Evolutionary conservation across 2,888 invertebrate species (phyloP).

Genomic region (Noctua fimbriata): DNA sequence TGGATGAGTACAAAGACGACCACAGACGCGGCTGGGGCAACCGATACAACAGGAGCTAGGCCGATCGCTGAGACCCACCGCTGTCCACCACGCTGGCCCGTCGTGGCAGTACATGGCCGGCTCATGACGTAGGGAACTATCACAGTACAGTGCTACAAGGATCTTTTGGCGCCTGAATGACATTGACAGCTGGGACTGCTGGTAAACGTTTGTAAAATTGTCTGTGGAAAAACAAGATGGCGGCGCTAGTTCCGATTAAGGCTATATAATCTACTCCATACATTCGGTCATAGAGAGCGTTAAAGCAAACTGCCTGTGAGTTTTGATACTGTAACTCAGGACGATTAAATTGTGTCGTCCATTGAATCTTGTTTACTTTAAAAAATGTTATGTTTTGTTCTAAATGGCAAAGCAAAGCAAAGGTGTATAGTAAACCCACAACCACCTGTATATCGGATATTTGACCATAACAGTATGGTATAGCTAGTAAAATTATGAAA

Average conservation of each 20-base stretch:
- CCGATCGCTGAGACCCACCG: not conserved
- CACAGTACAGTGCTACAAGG: not conserved
- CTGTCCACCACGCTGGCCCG: conserved; percentile 30
- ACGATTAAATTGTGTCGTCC: not conserved
- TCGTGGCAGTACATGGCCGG: not conserved
- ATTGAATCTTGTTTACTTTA: not conserved
- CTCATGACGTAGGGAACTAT: not conserved
- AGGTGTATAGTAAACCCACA: not conserved
- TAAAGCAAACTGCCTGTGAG: not conserved
- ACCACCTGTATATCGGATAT: not conserved
- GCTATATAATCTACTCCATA: not conserved
- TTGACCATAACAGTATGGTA: conserved; percentile 17
- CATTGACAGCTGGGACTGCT: not conserved
- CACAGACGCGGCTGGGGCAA: conserved; percentile 97
- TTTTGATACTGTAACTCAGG: not conserved
- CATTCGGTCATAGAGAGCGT: not conserved
- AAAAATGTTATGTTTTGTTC: not conserved
- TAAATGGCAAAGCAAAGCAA: not conserved
- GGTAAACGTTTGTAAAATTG: not conserved
- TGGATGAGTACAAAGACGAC: conserved; percentile 97
- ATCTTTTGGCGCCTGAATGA: conserved; percentile 4
- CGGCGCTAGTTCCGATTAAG: not conserved
- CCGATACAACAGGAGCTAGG: conserved; percentile 94
- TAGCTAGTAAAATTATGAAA: not conserved
- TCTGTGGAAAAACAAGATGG: not conserved